Conservation (phyloP, 2,113 vertebrate species). For the Apteryx mantelli region DNA sequence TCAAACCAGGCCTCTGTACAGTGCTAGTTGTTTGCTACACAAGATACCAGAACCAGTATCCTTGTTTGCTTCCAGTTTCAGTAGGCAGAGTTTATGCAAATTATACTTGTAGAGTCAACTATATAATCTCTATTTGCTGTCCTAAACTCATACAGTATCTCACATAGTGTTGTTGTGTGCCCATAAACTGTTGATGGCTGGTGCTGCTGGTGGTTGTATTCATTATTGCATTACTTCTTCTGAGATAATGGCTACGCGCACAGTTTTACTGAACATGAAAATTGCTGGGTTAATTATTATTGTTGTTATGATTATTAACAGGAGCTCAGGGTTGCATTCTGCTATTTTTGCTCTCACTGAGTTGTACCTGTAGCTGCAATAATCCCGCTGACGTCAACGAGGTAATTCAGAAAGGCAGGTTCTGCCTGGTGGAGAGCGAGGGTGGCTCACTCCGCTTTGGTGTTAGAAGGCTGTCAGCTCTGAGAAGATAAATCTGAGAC, state of each 20-base stretch:
- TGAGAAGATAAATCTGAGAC: background rate
- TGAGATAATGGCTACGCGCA: background rate
- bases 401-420: background rate
- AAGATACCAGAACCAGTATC: fast-evolving
- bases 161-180: background rate
- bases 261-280: background rate
- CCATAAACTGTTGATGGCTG: background rate
- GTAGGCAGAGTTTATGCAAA: background rate
- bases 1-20: background rate
- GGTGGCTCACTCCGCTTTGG: background rate
- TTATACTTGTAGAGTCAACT: background rate
- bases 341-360: background rate
- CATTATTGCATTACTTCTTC: background rate
- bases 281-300: background rate
- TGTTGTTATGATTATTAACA: background rate
- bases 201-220: background rate
- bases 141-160: background rate
- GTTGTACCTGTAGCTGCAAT: background rate
- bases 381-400: background rate
- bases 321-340: background rate
- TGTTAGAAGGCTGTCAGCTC: background rate
- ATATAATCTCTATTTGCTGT: background rate
- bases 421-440: background rate
- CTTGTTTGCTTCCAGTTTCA: slow-evolving; percentile 8
- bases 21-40: background rate